phyloP scores from a whole-genome alignment of 2,888 invertebrate genomes.

The Tridacna crocea region DNA sequence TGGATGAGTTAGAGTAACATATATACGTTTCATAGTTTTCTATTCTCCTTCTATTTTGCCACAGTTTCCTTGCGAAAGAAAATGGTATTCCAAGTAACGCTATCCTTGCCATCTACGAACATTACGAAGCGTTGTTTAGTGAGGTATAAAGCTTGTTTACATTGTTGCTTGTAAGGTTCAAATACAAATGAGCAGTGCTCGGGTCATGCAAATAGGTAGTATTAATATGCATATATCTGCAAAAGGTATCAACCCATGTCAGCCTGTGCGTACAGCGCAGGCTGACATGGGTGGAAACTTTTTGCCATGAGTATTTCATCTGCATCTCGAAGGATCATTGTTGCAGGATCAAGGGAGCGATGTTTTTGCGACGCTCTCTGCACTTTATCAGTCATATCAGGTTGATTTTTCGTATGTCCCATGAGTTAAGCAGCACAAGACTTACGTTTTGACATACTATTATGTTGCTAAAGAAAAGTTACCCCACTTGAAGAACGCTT shows the following conservation, averaged over 20 bases:
- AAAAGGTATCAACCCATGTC: background rate
- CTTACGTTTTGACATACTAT: no score
- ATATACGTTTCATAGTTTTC: background rate
- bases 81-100: background rate
- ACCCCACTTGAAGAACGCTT: no score
- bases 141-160: background rate
- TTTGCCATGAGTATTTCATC: background rate
- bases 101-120: background rate
- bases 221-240: background rate
- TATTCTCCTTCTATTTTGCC: background rate
- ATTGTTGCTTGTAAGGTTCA: background rate
- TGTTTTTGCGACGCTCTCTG: no score
- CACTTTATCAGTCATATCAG: no score
- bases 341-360: no score
- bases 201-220: background rate
- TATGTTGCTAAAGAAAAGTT: no score
- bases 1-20: no score
- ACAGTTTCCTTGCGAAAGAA: background rate
- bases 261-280: background rate
- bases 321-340: background rate
- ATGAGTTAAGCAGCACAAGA: no score
- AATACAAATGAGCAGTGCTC: background rate
- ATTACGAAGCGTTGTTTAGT: background rate
- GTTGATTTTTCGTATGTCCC: no score
- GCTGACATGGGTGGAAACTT: background rate